These are phyloP conservation scores for Lasioglossum oenotherae DNA, from an alignment of 2,888 invertebrate genomes.

Conservation along the genomic window DNA sequence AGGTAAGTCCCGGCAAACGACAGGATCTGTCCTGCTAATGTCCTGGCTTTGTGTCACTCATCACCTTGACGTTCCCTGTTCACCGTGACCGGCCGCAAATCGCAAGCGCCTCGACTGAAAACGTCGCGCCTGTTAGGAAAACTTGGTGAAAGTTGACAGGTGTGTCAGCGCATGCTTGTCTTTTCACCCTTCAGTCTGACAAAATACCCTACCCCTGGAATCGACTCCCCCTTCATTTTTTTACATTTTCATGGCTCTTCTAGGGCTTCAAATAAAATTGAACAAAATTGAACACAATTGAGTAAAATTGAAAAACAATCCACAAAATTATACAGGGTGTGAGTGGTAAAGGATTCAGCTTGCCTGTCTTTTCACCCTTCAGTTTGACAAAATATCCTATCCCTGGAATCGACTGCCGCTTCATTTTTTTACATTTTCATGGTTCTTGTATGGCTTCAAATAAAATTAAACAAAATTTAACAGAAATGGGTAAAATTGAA, in stretches of 20 bases:
- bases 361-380: not conserved
- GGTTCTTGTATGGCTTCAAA: no score
- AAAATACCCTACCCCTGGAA: not conserved
- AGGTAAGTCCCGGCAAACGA: conserved; percentile 69
- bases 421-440: not conserved
- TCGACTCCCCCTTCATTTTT: not conserved
- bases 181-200: not conserved
- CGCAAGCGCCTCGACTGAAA: conserved; percentile 29
- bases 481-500: no score
- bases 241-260: not conserved
- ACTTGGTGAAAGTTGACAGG: conserved; percentile 44
- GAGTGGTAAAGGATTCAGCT: no score
- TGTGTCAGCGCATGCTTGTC: not conserved
- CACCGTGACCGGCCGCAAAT: conserved; percentile 55
- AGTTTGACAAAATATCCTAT: not conserved
- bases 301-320: no score
- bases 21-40: conserved; percentile 70
- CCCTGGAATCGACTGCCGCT: not conserved
- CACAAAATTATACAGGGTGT: no score
- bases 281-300: no score
- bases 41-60: conserved; percentile 71
- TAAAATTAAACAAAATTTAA: no score
- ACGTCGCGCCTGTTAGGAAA: conserved; percentile 46
- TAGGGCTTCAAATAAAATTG: no score
- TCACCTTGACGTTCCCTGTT: conserved; percentile 54